A percentile compares a stretch with the other conserved stretches of the same genome.
phyloP scores from a whole-genome alignment of 2,797 vertebrate genomes.

The Enteromius afrohamiltoni region DNA sequence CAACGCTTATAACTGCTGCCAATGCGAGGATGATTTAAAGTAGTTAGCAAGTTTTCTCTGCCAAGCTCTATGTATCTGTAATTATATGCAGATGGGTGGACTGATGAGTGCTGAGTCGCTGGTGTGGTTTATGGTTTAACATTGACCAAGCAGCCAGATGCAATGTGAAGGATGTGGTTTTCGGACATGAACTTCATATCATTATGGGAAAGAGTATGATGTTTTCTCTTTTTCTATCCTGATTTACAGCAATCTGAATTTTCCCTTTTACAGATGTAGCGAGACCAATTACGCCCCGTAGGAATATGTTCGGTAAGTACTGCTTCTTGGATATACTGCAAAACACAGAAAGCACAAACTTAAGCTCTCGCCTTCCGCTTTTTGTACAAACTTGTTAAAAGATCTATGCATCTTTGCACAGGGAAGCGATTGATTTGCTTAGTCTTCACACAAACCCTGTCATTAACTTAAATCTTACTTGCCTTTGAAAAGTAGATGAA shows the following conservation, averaged over 20 bases:
- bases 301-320: constrained; percentile 26
- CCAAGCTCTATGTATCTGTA: constrained; percentile 50
- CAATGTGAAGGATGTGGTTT: constrained; percentile 60
- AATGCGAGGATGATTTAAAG: constrained; percentile 56
- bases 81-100: constrained; percentile 58
- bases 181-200: constrained; percentile 57
- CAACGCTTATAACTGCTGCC: constrained; percentile 48
- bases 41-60: constrained; percentile 52
- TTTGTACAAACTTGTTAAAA: constrained; percentile 41
- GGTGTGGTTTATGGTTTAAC: constrained; percentile 58
- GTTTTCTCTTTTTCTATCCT: constrained; percentile 46
- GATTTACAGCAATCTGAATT: constrained; percentile 51
- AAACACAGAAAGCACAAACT: constrained; percentile 23
- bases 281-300: constrained; percentile 37
- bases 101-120: constrained; percentile 55
- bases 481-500: constrained; percentile 40
- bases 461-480: constrained; percentile 43
- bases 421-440: constrained; percentile 29
- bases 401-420: constrained; percentile 31
- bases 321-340: background rate
- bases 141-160: constrained; percentile 57
- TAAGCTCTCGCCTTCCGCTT: constrained; percentile 31
- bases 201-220: constrained; percentile 54
- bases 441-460: constrained; percentile 21
- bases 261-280: constrained; percentile 38